Evolutionary conservation across 2,888 invertebrate species (phyloP).

Genomic region (Cheilosia variabilis): DNA sequence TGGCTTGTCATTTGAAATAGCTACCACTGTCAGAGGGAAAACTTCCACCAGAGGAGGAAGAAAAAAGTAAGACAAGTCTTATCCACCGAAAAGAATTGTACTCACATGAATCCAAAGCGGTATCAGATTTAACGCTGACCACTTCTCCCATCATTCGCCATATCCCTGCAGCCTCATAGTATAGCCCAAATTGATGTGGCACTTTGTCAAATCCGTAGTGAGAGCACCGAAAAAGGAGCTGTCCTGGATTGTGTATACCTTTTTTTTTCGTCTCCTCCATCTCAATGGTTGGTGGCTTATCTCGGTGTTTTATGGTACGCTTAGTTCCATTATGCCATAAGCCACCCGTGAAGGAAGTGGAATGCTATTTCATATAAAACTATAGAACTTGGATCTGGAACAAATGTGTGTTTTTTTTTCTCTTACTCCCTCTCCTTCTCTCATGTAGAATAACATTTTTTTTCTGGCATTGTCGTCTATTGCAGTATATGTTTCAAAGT

Average conservation of each 20-base stretch:
- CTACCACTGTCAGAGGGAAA: background rate
- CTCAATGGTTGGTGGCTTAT: slow-evolving; percentile 70
- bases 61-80: slow-evolving; percentile 52
- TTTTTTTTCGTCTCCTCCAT: slow-evolving; percentile 39
- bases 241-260: slow-evolving; percentile 49
- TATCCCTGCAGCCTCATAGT: slow-evolving; percentile 40
- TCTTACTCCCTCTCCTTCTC: background rate
- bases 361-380: slow-evolving; percentile 53
- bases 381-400: slow-evolving; percentile 63
- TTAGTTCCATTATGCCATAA: slow-evolving; percentile 74
- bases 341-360: slow-evolving; percentile 57
- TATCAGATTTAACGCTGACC: slow-evolving; percentile 74
- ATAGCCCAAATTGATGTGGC: slow-evolving; percentile 74
- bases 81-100: slow-evolving; percentile 73
- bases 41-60: slow-evolving; percentile 1
- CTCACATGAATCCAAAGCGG: slow-evolving; percentile 71
- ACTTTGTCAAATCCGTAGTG: slow-evolving; percentile 74
- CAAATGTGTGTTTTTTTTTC: slow-evolving; percentile 54
- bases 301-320: slow-evolving; percentile 75
- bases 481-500: slow-evolving; percentile 50
- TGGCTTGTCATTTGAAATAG: slow-evolving; percentile 14
- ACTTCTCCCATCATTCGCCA: slow-evolving; percentile 54
- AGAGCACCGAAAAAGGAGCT: slow-evolving; percentile 59
- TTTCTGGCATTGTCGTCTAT: background rate
- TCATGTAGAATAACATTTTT: slow-evolving; percentile 36